Evolutionary conservation across 2,113 vertebrate species (phyloP), one percentile per base, ranked within the genome.

Genomic region (Oncorhynchus kisutch): DNA sequence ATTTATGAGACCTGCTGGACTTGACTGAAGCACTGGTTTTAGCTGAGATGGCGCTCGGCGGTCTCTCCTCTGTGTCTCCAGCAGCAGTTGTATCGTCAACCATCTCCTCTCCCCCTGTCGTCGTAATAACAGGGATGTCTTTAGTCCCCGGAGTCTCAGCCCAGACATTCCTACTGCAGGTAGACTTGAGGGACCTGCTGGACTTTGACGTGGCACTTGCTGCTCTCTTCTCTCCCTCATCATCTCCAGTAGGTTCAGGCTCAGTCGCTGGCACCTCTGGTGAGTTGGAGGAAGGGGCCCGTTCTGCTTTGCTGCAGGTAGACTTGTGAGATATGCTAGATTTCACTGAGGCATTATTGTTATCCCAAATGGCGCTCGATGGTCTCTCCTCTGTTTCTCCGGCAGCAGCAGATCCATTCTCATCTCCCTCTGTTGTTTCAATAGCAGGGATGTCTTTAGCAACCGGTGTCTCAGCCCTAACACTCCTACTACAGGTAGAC

Each of bases 1-100:
- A 77, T 60, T 84, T 78, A 1, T 49, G 70, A 0, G 79, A 49
- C 20, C 68, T 48, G 68, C n/a, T 49, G n/a, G 45, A 79, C 39
- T 67, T 87, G 29, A n/a, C 84, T 48, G 84, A 87, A 34, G 68
- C 83, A 59, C 6, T 90, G 27, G 86, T 88, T 75, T 85, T 91
- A n/a, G 6, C 72, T 20, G 91, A 91, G 7, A 68, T 45, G 31
- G 75, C 79, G 25, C 90, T 90, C 0, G 6, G 45, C 65, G 83
- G 1, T 0, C 75, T n/a, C 5, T 88, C 77, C 34, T 84, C 77
- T 1, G 71, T 84, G 1, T 59, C 65, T 9, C 67, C 83, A 78
- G 78, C 73, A 80, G 48, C 70, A 79, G 12, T 5, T 18, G 51
- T 16, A 13, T 81, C 16, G 4, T 68, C 66, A 22, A 18, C 68